phyloP scores from a whole-genome alignment of 2,888 invertebrate genomes.

The Chironomus tentans region DNA sequence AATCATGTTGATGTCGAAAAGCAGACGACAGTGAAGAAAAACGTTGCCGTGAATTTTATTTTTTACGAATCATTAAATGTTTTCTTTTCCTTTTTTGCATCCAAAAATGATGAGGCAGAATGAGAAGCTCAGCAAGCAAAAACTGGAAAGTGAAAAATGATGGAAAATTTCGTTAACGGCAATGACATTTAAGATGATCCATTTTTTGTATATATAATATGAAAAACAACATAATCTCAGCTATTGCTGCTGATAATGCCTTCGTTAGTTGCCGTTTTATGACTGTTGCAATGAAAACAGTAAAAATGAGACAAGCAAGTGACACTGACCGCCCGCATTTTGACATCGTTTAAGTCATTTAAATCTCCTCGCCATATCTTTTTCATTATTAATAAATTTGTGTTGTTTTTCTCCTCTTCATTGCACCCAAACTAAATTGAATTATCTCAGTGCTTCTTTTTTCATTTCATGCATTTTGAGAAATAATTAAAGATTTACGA shows the following conservation, averaged over 20 bases:
- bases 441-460: too few species aligned
- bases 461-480: background rate
- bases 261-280: background rate
- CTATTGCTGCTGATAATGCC: background rate
- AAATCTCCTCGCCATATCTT: background rate
- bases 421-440: too few species aligned
- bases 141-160: background rate
- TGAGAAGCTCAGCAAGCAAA: background rate
- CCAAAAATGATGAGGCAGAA: background rate
- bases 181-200: background rate
- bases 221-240: background rate
- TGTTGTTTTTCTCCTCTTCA: background rate
- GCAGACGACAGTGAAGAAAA: background rate
- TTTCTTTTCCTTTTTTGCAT: background rate
- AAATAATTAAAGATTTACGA: background rate
- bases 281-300: background rate
- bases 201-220: background rate
- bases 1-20: background rate
- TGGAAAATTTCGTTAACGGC: background rate
- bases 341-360: background rate
- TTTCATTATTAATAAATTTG: background rate
- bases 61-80: background rate
- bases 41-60: background rate
- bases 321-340: background rate
- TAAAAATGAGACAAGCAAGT: background rate